phyloP scores from a whole-genome alignment of 2,113 vertebrate genomes.

The Clinocottus analis region DNA sequence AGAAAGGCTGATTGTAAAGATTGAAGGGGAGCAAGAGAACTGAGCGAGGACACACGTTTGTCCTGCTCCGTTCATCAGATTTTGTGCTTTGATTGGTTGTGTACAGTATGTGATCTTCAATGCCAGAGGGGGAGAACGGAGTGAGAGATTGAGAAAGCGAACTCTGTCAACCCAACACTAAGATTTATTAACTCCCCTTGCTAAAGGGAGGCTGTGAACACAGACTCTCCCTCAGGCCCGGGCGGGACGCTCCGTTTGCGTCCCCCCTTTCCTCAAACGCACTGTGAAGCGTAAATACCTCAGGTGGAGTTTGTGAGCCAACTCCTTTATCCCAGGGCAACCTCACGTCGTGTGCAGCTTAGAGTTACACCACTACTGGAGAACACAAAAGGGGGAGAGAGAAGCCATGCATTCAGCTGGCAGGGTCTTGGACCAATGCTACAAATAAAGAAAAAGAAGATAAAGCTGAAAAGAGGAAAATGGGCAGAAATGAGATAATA shows the following conservation, averaged over 20 bases:
- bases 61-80: slow-evolving; percentile 15
- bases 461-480: slow-evolving; percentile 13
- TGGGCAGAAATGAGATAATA: neutral
- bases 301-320: slow-evolving; percentile 49
- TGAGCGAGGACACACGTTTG: neutral
- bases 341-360: slow-evolving; percentile 47
- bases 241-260: slow-evolving; percentile 17
- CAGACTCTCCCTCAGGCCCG: slow-evolving; percentile 24
- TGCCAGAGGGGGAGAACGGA: slow-evolving; percentile 9
- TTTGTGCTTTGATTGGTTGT: slow-evolving; percentile 14
- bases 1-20: slow-evolving; percentile 13
- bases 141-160: neutral
- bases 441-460: slow-evolving; percentile 26
- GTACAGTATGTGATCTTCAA: slow-evolving; percentile 10
- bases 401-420: slow-evolving; percentile 35
- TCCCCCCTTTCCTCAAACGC: slow-evolving; percentile 43
- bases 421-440: slow-evolving; percentile 18
- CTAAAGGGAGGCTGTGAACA: slow-evolving; percentile 39
- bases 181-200: slow-evolving; percentile 26
- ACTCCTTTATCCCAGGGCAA: slow-evolving; percentile 53
- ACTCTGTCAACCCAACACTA: slow-evolving; percentile 25
- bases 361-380: slow-evolving; percentile 10
- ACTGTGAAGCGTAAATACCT: slow-evolving; percentile 56
- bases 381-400: slow-evolving; percentile 3
- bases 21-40: neutral